Percentiles rank a stretch among this genome's conserved stretches.
phyloP scores from a whole-genome alignment of 1,140 invertebrate genomes.

The Scaptodrosophila lebanonensis region DNA sequence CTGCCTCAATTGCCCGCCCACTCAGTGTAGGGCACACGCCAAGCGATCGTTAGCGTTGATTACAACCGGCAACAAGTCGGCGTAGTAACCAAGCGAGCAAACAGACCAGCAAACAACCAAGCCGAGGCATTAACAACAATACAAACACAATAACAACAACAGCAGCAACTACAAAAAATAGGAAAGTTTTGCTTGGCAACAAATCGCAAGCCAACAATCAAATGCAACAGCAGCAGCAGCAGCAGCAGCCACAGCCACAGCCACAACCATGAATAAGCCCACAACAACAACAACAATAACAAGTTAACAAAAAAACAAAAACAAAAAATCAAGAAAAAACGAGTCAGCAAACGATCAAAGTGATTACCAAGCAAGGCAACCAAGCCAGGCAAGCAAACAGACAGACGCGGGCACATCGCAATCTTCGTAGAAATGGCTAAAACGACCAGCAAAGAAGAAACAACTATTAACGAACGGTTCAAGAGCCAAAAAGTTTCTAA shows the following conservation, averaged over 20 bases:
- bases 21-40: constrained; percentile 30
- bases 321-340: constrained; percentile 9
- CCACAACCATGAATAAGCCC: constrained; percentile 33
- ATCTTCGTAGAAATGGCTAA: too few species aligned
- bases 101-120: constrained; percentile 29
- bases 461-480: too few species aligned
- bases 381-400: not conserved
- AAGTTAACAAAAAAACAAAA: constrained; percentile 12
- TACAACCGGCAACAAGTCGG: constrained; percentile 29
- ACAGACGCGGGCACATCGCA: not conserved
- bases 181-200: constrained; percentile 45
- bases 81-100: constrained; percentile 10
- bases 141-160: constrained; percentile 4
- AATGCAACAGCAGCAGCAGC: not conserved
- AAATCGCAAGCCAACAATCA: constrained; percentile 28
- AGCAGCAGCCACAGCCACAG: constrained; percentile 1
- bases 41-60: constrained; percentile 43
- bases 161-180: constrained; percentile 12
- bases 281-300: too few species aligned
- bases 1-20: constrained; percentile 10
- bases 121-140: constrained; percentile 25
- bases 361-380: constrained; percentile 33
- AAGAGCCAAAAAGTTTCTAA: not conserved
- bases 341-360: constrained; percentile 39
- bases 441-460: too few species aligned